A percentile compares a stretch with the other conserved stretches of the same genome.
These are phyloP conservation scores for Folsomia candida DNA, from an alignment of 2,888 invertebrate species.

Conservation along the genomic window DNA sequence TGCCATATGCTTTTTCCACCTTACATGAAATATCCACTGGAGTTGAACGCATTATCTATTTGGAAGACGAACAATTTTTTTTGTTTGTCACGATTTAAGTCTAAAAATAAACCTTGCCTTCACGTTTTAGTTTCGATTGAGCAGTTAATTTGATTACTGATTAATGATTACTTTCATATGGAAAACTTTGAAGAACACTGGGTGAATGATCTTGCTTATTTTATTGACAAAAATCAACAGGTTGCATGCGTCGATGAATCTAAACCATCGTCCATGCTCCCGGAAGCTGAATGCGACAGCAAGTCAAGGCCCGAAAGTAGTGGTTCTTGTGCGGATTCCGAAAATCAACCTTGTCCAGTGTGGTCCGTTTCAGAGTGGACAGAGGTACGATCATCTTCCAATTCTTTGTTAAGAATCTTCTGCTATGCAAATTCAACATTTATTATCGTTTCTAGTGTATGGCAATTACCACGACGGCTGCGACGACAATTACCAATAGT, in stretches of 20 bases:
- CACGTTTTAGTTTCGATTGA: too few relatives aligned
- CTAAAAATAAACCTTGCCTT: too few relatives aligned
- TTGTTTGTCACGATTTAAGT: too few relatives aligned
- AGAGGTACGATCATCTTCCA: not conserved
- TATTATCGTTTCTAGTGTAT: conserved; percentile 2
- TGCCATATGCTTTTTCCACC: too few relatives aligned
- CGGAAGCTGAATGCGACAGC: conserved; percentile 22
- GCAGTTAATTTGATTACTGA: too few relatives aligned
- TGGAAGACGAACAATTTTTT: too few relatives aligned
- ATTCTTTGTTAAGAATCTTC: not conserved
- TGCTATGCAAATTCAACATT: not conserved
- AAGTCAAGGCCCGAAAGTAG: conserved; percentile 12
- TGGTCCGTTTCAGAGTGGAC: conserved; percentile 50
- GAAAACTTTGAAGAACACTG: too few relatives aligned
- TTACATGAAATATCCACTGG: too few relatives aligned
- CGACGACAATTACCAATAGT: not conserved
- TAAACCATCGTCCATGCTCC: conserved; percentile 53
- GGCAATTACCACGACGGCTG: conserved; percentile 10
- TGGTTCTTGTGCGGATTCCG: conserved; percentile 10
- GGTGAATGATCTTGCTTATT: too few relatives aligned
- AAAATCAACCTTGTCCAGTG: conserved; percentile 53
- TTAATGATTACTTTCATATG: too few relatives aligned
- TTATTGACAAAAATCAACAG: too few relatives aligned
- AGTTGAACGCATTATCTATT: too few relatives aligned
- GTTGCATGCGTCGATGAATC: conserved; percentile 46